These are phyloP conservation scores for Xenopus tropicalis DNA, from an alignment of 2,113 vertebrate genomes.

Conservation along the genomic window DNA sequence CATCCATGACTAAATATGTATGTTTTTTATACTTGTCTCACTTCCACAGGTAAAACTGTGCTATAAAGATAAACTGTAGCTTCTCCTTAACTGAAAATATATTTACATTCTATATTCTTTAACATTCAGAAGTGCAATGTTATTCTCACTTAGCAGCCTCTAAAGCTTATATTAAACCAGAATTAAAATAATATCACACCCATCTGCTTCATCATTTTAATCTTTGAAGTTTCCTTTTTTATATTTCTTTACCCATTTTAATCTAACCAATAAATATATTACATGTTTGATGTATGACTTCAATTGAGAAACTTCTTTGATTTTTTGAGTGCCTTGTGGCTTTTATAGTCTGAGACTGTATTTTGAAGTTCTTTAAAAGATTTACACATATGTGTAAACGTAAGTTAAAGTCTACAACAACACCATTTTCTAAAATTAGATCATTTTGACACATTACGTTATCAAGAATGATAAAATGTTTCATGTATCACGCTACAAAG, in stretches of 20 bases:
- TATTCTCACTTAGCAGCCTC: constrained; percentile 35
- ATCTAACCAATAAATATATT: constrained; percentile 31
- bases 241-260: constrained; percentile 36
- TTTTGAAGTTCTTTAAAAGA: constrained; percentile 40
- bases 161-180: constrained; percentile 6
- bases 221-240: constrained; percentile 34
- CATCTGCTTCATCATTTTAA: constrained; percentile 37
- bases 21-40: constrained; percentile 42
- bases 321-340: constrained; percentile 35
- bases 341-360: constrained; percentile 22
- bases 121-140: constrained; percentile 8
- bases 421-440: constrained; percentile 14
- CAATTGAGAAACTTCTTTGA: constrained; percentile 35
- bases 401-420: constrained; percentile 10
- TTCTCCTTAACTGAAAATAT: constrained; percentile 52
- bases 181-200: constrained; percentile 32
- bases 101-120: constrained; percentile 38
- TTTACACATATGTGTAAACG: constrained; percentile 37
- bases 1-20: constrained; percentile 10
- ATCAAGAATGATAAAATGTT: background rate
- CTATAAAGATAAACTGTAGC: constrained; percentile 46
- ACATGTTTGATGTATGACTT: constrained; percentile 43
- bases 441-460: background rate
- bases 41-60: constrained; percentile 50
- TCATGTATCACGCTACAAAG: no score